Conservation (phyloP, 2,888 invertebrate species). For the Operophtera brumata region DNA sequence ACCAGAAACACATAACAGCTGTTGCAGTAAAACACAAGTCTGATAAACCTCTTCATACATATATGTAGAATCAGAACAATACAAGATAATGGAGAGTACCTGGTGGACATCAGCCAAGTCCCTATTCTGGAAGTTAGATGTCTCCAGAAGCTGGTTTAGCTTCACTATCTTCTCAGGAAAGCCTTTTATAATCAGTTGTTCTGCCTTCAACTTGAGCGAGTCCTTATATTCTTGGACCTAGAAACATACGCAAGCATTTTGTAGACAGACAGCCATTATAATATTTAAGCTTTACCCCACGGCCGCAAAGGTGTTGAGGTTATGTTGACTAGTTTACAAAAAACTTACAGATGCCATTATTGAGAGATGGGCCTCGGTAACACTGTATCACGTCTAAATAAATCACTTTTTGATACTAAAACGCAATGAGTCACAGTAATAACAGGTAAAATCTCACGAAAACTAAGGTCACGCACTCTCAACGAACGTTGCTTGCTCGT, state of each 20-base stretch:
- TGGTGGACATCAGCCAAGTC: constrained; percentile 89
- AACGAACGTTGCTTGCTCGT: constrained; percentile 52
- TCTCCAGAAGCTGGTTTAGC: constrained; percentile 92
- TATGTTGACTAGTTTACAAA: constrained; percentile 45
- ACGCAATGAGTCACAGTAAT: constrained; percentile 20
- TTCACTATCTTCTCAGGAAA: constrained; percentile 97
- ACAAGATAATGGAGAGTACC: constrained; percentile 49
- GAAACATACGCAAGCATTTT: constrained; percentile 44
- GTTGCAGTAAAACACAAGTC: no score
- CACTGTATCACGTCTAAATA: constrained; percentile 23
- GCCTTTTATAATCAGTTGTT: constrained; percentile 91
- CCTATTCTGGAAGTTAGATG: constrained; percentile 89
- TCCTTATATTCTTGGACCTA: constrained; percentile 96
- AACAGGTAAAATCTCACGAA: constrained; percentile 33
- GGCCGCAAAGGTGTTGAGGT: constrained; percentile 50
- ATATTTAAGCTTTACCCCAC: constrained; percentile 28
- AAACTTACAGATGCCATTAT: constrained; percentile 47
- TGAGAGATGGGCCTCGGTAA: constrained; percentile 23
- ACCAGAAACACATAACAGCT: no score
- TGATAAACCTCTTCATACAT: background rate
- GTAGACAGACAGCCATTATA: constrained; percentile 41
- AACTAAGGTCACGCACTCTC: constrained; percentile 59
- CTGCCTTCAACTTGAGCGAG: constrained; percentile 92
- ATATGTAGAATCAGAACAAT: background rate
- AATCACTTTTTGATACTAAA: constrained; percentile 20